Conservation (phyloP, 2,888 invertebrate species). For the Sycophila texana region DNA sequence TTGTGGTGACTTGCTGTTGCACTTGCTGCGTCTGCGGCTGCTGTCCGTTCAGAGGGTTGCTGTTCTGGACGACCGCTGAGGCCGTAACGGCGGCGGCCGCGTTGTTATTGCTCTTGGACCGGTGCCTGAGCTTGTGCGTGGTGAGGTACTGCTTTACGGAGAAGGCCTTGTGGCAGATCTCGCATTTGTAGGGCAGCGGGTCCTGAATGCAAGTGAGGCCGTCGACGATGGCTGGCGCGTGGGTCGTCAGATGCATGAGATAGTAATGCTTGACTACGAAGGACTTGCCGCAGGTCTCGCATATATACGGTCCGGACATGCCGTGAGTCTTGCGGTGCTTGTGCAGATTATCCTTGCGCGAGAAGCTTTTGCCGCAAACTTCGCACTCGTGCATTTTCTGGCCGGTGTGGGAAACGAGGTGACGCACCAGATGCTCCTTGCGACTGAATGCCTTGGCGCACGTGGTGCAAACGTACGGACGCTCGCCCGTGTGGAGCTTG, state of each 20-base stretch:
- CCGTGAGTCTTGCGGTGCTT: conserved; percentile 80
- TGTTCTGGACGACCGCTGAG: conserved; percentile 58
- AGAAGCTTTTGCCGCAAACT: conserved; percentile 79
- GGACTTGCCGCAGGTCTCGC: conserved; percentile 82
- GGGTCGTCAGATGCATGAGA: conserved; percentile 80
- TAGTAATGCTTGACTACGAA: conserved; percentile 83
- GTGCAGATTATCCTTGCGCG: conserved; percentile 79
- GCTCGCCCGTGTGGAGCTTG: conserved; percentile 81
- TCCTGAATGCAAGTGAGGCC: conserved; percentile 65
- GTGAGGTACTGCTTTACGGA: conserved; percentile 81
- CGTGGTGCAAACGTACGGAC: conserved; percentile 82
- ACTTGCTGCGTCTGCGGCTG: conserved; percentile 71
- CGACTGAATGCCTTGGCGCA: conserved; percentile 83
- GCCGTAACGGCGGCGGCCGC: conserved; percentile 53
- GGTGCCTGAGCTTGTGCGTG: conserved; percentile 79
- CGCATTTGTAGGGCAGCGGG: conserved; percentile 78
- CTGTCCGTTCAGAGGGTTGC: conserved; percentile 64
- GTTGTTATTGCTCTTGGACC: conserved; percentile 76
- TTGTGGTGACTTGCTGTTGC: conserved; percentile 58
- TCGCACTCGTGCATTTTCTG: conserved; percentile 82
- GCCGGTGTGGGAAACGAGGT: conserved; percentile 82
- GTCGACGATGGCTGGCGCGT: conserved; percentile 66
- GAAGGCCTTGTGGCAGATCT: conserved; percentile 79
- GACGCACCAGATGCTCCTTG: conserved; percentile 83
- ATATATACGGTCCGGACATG: conserved; percentile 79